Evolutionary conservation across 2,888 invertebrate genomes (phyloP).

Genomic region (Alloscopus bannaensis): DNA sequence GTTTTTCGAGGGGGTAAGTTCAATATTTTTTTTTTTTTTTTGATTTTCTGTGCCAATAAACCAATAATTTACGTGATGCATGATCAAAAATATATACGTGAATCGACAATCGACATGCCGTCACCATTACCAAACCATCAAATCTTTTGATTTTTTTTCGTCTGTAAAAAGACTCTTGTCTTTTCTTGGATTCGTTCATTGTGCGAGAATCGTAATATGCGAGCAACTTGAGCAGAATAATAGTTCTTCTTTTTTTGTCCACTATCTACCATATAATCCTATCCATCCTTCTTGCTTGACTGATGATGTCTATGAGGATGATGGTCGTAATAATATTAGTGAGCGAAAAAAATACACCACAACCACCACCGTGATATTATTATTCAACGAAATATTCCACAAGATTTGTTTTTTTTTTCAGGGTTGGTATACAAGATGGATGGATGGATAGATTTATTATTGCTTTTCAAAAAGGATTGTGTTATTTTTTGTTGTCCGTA

Average conservation of each 20-base stretch:
- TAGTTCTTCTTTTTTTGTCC: constrained; percentile 14
- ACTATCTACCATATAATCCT: constrained; percentile 34
- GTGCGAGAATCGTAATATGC: constrained; percentile 28
- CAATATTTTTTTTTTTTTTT: no score
- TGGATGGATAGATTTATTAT: constrained; percentile 63
- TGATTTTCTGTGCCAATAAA: no score
- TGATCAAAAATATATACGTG: no score
- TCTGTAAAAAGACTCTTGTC: constrained; percentile 1
- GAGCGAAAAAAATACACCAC: no score
- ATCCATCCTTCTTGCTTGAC: constrained; percentile 19
- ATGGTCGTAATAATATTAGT: constrained; percentile 33
- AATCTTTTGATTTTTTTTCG: constrained; percentile 10
- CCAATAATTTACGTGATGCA: no score
- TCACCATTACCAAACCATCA: background rate
- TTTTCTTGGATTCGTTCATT: constrained; percentile 32
- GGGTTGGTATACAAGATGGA: constrained; percentile 45
- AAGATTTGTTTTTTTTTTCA: constrained; percentile 14
- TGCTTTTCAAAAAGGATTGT: constrained; percentile 60
- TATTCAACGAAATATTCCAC: constrained; percentile 30
- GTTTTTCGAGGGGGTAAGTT: no score
- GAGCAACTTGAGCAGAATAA: constrained; percentile 56
- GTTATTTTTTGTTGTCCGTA: constrained; percentile 35
- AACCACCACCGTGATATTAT: no score
- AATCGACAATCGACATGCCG: background rate
- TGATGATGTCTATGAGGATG: constrained; percentile 32